Evolutionary conservation across 2,113 vertebrate species (phyloP).

Genomic region (Scartelaos histophorus): DNA sequence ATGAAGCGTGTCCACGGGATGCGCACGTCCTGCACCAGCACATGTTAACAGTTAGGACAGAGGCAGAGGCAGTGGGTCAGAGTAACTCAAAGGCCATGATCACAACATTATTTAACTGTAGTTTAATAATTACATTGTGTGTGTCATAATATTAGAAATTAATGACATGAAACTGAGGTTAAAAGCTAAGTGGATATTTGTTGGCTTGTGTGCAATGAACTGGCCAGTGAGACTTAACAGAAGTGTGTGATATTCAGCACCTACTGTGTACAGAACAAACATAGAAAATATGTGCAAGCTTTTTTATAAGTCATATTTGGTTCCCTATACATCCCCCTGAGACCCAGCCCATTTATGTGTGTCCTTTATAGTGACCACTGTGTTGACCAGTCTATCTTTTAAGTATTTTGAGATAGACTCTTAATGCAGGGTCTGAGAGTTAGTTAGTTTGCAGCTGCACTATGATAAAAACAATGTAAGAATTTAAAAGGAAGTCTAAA

Average conservation of each 20-base stretch:
- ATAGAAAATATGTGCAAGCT: conserved; percentile 9
- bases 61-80: conserved; percentile 31
- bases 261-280: conserved; percentile 1
- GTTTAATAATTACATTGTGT: not conserved
- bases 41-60: conserved; percentile 22
- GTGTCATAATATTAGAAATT: not conserved
- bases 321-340: not conserved
- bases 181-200: not conserved
- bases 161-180: not conserved
- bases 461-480: too few relatives aligned
- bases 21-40: conserved; percentile 13
- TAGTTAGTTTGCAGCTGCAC: too few relatives aligned
- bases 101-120: not conserved
- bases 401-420: too few relatives aligned
- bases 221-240: conserved; percentile 17
- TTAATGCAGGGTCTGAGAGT: too few relatives aligned
- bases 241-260: conserved; percentile 42
- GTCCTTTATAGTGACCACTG: too few relatives aligned
- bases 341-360: too few relatives aligned
- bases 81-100: not conserved
- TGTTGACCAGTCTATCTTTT: too few relatives aligned
- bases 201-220: not conserved
- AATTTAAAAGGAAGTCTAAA: too few relatives aligned
- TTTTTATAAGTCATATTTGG: not conserved
- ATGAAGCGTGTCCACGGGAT: conserved; percentile 32